A percentile compares a stretch with the other conserved stretches of the same genome.
phyloP scores from a whole-genome alignment of 2,797 vertebrate genomes.

The Alcedo quadribrachys region DNA sequence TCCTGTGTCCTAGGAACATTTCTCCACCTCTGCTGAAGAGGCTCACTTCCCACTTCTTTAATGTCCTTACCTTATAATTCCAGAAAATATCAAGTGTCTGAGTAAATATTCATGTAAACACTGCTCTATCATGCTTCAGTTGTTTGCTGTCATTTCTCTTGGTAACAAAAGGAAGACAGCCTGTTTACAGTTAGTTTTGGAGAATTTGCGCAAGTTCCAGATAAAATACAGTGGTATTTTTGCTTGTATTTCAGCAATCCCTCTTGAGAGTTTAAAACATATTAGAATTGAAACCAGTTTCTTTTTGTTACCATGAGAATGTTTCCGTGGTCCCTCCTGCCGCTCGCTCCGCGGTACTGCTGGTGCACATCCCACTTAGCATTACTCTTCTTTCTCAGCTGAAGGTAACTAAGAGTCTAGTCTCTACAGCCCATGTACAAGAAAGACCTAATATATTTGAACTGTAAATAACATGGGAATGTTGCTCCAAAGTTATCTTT shows the following conservation, averaged over 20 bases:
- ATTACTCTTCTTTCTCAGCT: background rate
- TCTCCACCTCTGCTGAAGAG: background rate
- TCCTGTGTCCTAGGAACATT: background rate
- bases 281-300: background rate
- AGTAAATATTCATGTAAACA: background rate
- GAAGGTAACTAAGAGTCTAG: background rate
- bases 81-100: background rate
- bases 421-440: background rate
- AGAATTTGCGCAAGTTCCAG: background rate
- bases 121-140: background rate
- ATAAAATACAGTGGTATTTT: background rate
- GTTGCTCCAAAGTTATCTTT: background rate
- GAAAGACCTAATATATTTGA: background rate
- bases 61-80: background rate
- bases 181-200: slow-evolving; percentile 6
- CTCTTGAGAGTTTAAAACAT: background rate
- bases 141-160: background rate
- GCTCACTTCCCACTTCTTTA: background rate
- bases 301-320: background rate
- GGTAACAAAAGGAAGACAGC: background rate
- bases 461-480: background rate
- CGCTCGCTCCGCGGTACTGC: background rate
- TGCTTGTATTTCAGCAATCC: background rate
- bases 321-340: background rate
- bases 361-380: background rate